phyloP scores from a whole-genome alignment of 2,797 vertebrate genomes.

The Calcarius lapponicus region DNA sequence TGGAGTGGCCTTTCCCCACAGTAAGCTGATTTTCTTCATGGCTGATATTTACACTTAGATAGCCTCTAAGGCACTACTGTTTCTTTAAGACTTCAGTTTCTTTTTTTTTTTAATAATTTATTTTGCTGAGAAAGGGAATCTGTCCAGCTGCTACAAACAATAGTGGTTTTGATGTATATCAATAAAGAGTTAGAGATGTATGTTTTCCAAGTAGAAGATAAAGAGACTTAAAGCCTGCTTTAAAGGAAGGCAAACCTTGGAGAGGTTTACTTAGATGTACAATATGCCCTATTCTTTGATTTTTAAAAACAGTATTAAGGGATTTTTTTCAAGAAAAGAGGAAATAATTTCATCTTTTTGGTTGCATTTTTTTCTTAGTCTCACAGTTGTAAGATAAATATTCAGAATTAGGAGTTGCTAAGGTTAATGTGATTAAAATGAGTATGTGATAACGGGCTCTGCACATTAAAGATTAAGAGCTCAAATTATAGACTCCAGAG shows the following conservation, averaged over 20 bases:
- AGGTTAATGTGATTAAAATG: constrained; percentile 56
- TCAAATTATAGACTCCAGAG: constrained; percentile 51
- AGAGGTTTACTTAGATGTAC: constrained; percentile 45
- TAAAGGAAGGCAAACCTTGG: constrained; percentile 22
- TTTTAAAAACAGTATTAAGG: constrained; percentile 28
- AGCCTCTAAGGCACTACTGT: neutral
- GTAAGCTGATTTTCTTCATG: constrained; percentile 6
- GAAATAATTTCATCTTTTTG: constrained; percentile 32
- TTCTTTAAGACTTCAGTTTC: neutral
- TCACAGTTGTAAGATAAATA: constrained; percentile 17
- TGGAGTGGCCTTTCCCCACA: constrained; percentile 5
- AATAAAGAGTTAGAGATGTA: neutral
- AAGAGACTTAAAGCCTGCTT: constrained; percentile 17
- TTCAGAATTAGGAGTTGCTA: constrained; percentile 39
- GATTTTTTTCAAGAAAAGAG: neutral
- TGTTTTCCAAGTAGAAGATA: neutral
- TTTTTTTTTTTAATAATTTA: neutral
- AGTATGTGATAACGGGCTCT: constrained; percentile 36
- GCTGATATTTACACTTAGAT: constrained; percentile 22
- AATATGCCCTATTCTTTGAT: constrained; percentile 18
- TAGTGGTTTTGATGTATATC: constrained; percentile 11
- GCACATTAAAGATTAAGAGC: constrained; percentile 47
- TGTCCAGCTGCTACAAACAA: constrained; percentile 42
- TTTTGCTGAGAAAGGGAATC: constrained; percentile 6
- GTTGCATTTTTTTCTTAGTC: neutral